These are phyloP conservation scores for Hedya salicella DNA, from an alignment of 2,888 invertebrate genomes.

Conservation along the genomic window DNA sequence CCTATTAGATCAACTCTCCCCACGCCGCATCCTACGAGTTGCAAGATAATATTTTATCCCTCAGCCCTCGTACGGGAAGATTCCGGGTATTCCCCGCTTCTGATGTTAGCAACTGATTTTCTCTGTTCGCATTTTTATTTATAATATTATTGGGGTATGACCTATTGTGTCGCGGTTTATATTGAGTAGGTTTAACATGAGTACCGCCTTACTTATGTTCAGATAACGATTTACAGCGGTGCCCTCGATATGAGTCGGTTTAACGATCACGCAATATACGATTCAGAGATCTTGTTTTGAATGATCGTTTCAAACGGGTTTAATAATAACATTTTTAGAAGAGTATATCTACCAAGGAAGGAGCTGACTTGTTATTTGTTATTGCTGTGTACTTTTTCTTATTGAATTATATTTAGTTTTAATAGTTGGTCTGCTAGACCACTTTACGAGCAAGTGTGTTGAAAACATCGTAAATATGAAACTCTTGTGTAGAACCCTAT, in stretches of 20 bases:
- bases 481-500: too few relatives aligned
- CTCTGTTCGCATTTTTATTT: conserved; percentile 8
- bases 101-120: conserved; percentile 1
- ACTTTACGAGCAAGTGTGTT: too few relatives aligned
- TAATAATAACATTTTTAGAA: conserved; percentile 22
- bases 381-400: conserved; percentile 9
- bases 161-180: conserved; percentile 15
- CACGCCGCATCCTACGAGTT: conserved; percentile 4
- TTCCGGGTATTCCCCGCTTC: conserved; percentile 8
- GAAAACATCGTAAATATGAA: too few relatives aligned
- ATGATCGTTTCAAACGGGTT: conserved; percentile 32
- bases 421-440: too few relatives aligned
- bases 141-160: background rate
- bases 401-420: conserved; percentile 1
- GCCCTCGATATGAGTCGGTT: conserved; percentile 33
- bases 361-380: conserved; percentile 18
- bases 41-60: conserved; percentile 17
- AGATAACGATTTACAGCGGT: conserved; percentile 41
- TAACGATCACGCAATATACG: conserved; percentile 32
- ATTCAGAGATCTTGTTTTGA: conserved; percentile 25
- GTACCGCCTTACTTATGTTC: conserved; percentile 39
- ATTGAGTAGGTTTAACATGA: conserved; percentile 29
- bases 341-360: conserved; percentile 12
- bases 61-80: conserved; percentile 4
- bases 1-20: conserved; percentile 43